Evolutionary conservation across 2,888 invertebrate genomes (phyloP).

Genomic region (Syrista parreyssii): DNA sequence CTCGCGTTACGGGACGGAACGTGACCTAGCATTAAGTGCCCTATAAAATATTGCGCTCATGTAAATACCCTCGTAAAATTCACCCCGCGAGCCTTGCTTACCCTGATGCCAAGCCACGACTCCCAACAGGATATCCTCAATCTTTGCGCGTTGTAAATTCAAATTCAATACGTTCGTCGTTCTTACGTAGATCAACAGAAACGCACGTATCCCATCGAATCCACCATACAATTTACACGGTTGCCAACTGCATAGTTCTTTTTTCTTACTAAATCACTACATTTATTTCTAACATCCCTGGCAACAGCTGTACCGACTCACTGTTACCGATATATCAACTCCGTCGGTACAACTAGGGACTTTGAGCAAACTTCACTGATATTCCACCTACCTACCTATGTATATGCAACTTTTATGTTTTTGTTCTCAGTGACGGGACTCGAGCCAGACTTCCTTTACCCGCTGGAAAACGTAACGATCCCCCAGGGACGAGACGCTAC

Average conservation of each 20-base stretch:
- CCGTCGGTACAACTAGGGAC: background rate
- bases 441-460: conserved; percentile 84
- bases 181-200: background rate
- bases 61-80: conserved; percentile 63
- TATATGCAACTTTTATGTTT: background rate
- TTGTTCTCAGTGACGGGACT: conserved; percentile 73
- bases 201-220: background rate
- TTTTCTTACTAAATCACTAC: background rate
- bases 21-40: conserved; percentile 64
- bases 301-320: too few relatives aligned
- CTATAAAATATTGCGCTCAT: conserved; percentile 63
- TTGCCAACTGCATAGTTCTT: background rate
- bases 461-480: conserved; percentile 86
- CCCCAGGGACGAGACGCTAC: conserved; percentile 85
- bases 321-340: too few relatives aligned
- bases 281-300: background rate
- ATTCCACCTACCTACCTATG: background rate
- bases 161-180: conserved; percentile 40
- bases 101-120: conserved; percentile 33
- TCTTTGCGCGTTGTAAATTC: conserved; percentile 41
- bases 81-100: conserved; percentile 43
- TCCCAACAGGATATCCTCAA: conserved; percentile 28
- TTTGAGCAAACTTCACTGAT: rapidly evolving
- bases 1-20: conserved; percentile 46
- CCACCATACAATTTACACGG: background rate